Evolutionary conservation across 2,113 vertebrate genomes (phyloP), one percentile per base, ranked within the genome.

Genomic region (Gavia stellata): DNA sequence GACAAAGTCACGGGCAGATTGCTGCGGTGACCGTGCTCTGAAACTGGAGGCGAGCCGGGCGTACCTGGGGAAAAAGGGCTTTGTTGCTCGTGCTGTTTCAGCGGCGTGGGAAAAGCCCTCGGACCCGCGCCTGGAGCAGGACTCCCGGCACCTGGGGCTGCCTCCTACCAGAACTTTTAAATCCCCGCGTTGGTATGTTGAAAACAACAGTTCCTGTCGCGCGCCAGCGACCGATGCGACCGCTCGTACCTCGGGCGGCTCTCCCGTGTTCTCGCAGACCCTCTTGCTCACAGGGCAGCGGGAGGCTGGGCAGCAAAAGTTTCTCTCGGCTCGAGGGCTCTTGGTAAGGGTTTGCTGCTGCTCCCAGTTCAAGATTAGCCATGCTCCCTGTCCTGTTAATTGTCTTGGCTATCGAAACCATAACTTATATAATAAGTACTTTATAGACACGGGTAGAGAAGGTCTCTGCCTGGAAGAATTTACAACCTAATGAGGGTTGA

Each of bases 91-190:
- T 0, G 8, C 33, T 20, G 36, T 63, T 53, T 25, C n/a, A 4
- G 13, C 11, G 18, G 56, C 2, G 34, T 1, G 18, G 82, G 55
- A 21, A 1, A n/a, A 63, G n/a, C 70, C 33, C 45, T 50, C 2
- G 10, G 56, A 29, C 7, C 68, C 2, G 5, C 0, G 0, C 0
- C 2, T 12, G 29, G 50, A 79, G 50, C 12, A 0, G 36, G 55
- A 24, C 52, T 66, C 24, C 20, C 4, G 1, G 81, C 73, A n/a
- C 81, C 61, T 14, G 40, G 34, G n/a, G 12, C 44, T 90, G 87
- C 62, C 62, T 66, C 17, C 21, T 17, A 5, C 6, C 72, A 45
- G 19, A 5, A 42, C 47, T 74, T 89, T 47, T 45, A 5, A 80
- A 72, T 28, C 53, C 31, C 1, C 0, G 10, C 5, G 10, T 52